Evolutionary conservation across 2,888 invertebrate species (phyloP), one percentile per base, ranked within the genome.

Genomic region (Habrosyne pyritoides): DNA sequence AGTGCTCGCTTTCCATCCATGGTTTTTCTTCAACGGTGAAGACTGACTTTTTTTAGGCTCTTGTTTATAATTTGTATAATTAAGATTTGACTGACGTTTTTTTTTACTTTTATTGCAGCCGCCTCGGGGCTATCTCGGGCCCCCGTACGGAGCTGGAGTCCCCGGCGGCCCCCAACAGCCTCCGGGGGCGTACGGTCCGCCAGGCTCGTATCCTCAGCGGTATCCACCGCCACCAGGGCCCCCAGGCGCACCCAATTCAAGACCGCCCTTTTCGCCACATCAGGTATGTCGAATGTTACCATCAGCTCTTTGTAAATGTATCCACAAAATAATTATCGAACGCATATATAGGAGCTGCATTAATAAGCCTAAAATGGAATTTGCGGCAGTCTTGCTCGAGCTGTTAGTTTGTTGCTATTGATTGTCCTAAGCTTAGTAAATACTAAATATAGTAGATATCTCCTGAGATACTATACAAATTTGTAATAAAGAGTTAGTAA

Each of bases 161-260:
- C 89, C 91, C 55, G 89, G 89, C 66, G 91, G 87, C 42, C 89
- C 89, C 26, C 92, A 89, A 76, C 92, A 91, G 79, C 90, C 89
- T 55, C 91, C 91, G 54, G 89, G 84, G 47, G 89, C 83, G 12
- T 92, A 92, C 72, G 89, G 94, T 60, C 94, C 94, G 56, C 94
- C 94, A 54, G 94, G 94, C 66, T 93, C 94, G 47, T 94, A 94
- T 77, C 93, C 93, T 55, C 94, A 94, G 70, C 83, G 93, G 77
- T 93, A 93, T 64, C 88, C 91, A 52, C 87, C 89, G 66, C 90
- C 91, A 53, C 90, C 89, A 49, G 89, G 91, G 8, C 86, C 90
- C 48, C 84, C 87, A 46, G 87, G 89, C 53, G 87, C 91, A 55
- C 89, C 91, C 33, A 92, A 90, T 69, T 87, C 89, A 42, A 78